Percentiles rank a stretch among this genome's conserved stretches.
Conservation (phyloP, 2,888 invertebrate species). For the Orthosia cruda region DNA sequence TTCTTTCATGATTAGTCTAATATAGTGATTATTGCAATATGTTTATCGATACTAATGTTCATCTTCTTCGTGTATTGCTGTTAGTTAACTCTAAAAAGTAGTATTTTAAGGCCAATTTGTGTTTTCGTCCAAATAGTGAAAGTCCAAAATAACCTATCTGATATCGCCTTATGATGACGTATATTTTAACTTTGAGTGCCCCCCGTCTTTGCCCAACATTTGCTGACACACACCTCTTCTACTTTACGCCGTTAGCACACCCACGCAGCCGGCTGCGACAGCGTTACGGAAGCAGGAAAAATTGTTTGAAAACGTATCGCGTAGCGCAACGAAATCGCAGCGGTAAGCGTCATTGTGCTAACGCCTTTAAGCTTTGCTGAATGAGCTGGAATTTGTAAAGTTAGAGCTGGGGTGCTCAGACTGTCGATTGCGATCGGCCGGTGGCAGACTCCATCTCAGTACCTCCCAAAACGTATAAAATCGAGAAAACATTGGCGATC, state of each 20-base stretch:
- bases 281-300: slow-evolving; percentile 53
- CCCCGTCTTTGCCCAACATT: slow-evolving; percentile 33
- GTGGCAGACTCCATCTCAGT: background rate
- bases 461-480: no score
- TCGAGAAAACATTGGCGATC: background rate
- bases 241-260: slow-evolving; percentile 55
- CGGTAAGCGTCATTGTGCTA: slow-evolving; percentile 58
- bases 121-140: background rate
- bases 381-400: slow-evolving; percentile 22
- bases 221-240: slow-evolving; percentile 54
- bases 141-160: slow-evolving; percentile 9
- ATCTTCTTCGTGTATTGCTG: no score
- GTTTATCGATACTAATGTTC: no score
- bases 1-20: no score
- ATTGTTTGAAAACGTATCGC: slow-evolving; percentile 50
- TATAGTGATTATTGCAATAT: no score
- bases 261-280: slow-evolving; percentile 55
- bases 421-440: background rate
- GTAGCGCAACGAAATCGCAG: slow-evolving; percentile 52
- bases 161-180: slow-evolving; percentile 27
- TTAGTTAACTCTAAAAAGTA: no score
- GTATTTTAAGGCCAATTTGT: no score
- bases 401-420: slow-evolving; percentile 9
- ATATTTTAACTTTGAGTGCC: slow-evolving; percentile 24
- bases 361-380: slow-evolving; percentile 55